These are phyloP conservation scores for Amblyopsis rosae DNA, from an alignment of 2,113 vertebrate species.

Conservation along the genomic window DNA sequence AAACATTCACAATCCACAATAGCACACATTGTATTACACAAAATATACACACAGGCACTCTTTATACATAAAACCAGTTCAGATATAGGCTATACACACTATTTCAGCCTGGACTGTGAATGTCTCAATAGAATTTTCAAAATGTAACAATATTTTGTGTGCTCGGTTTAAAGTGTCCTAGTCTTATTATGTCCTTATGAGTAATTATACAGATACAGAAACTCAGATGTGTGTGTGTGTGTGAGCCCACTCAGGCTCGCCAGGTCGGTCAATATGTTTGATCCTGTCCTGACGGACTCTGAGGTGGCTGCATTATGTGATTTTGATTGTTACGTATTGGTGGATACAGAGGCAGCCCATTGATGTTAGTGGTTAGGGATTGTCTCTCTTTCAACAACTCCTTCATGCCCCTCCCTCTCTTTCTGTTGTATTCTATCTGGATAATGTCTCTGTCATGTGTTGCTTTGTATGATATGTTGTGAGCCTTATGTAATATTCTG, in stretches of 20 bases:
- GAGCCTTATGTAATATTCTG: neutral
- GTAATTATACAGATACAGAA: too few relatives aligned
- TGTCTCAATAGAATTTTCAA: too few relatives aligned
- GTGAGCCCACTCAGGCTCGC: constrained; percentile 37
- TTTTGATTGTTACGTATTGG: constrained; percentile 19
- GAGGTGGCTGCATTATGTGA: constrained; percentile 27
- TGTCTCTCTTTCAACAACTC: neutral
- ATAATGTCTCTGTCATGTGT: neutral
- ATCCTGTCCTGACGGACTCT: constrained; percentile 10
- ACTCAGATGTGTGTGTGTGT: constrained; percentile 1
- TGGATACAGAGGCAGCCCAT: constrained; percentile 1
- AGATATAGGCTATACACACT: too few relatives aligned
- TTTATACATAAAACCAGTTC: too few relatives aligned
- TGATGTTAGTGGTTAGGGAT: constrained; percentile 15
- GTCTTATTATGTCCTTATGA: too few relatives aligned
- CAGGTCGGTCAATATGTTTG: constrained; percentile 47
- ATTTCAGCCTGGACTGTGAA: too few relatives aligned
- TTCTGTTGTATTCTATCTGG: neutral
- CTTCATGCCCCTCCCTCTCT: neutral
- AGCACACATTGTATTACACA: too few relatives aligned
- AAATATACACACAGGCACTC: too few relatives aligned
- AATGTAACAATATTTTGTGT: too few relatives aligned
- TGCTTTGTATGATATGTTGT: neutral
- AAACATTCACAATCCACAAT: too few relatives aligned
- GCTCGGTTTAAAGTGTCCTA: too few relatives aligned